These are phyloP conservation scores for Temnothorax nylanderi DNA, from an alignment of 1,140 invertebrate genomes.

Conservation along the genomic window DNA sequence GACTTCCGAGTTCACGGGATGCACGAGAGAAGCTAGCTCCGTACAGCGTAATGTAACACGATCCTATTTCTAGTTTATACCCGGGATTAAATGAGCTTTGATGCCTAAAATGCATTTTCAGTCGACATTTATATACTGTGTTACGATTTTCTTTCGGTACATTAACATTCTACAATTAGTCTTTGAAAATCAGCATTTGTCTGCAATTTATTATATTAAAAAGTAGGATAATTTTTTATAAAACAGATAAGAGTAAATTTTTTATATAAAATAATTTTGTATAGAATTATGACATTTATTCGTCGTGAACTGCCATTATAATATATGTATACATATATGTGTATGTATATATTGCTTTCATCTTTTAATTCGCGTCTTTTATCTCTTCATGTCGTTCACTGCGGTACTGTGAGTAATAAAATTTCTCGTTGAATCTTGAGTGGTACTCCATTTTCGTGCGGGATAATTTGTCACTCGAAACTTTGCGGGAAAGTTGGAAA, in stretches of 20 bases:
- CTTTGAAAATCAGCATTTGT: background rate
- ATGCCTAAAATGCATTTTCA: conserved; percentile 37
- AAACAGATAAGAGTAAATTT: background rate
- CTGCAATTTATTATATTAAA: background rate
- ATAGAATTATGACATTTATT: conserved; percentile 47
- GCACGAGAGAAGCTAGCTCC: conserved; percentile 11
- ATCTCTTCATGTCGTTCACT: conserved; percentile 17
- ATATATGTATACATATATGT: background rate
- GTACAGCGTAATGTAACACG: conserved; percentile 5
- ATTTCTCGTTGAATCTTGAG: conserved; percentile 68
- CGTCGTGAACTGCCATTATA: conserved; percentile 6
- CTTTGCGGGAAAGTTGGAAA: conserved; percentile 69
- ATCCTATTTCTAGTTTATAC: conserved; percentile 56
- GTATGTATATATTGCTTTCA: conserved; percentile 4
- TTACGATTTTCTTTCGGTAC: conserved; percentile 10
- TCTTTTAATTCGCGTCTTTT: conserved; percentile 56
- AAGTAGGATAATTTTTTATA: background rate
- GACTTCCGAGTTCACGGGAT: conserved; percentile 32
- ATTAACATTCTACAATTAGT: background rate
- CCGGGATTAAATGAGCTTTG: conserved; percentile 37
- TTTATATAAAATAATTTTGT: background rate
- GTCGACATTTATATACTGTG: conserved; percentile 18
- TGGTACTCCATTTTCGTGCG: conserved; percentile 66
- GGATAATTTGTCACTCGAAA: conserved; percentile 71
- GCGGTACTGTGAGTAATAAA: conserved; percentile 58